Base-by-base conservation (phyloP, 1,140 invertebrate species). In the Heliothis subflexa region DNA sequence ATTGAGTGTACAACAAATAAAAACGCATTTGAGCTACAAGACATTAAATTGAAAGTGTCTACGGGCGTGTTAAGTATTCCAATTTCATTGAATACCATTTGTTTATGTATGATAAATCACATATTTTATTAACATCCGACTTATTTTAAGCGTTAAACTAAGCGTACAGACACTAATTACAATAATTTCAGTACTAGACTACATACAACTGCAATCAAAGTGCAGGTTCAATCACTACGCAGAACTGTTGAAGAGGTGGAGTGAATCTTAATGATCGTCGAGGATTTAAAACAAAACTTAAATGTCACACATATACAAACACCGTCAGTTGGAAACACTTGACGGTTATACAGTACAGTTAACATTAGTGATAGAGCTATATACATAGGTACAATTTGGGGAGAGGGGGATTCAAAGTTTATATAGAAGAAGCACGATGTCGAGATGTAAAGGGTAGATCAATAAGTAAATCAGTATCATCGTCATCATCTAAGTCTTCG, bases 381-480 rank as follows among this genome's bases (percentile, higher is more conserved):
- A 40, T 62, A 62, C 59, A 62, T 40, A 40, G 33, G n/a, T 14
- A 16, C 12, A 64, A 16, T 10, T 45, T 13, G 61, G 61, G 40
- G 18, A 16, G 12, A 11, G 62, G 28, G 12, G 40, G 40, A 16
- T 13, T 66, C 10, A 11, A 47, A 11, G 40, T 66, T 47, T 47
- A 66, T 1, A 73, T 73, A 47, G 71, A 73, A 13, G 52, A 45
- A 9, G 71, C 54, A 5, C 71, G 71, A 14, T 66, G 62, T 1
- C 62, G 62, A 1, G n/a, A 18, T 0, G 18, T 16, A n/a, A 66
- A 66, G 3, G 62, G 62, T 3, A 66, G 62, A 13, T 66, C 47
- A 40, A 66, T 73, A 0, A 73, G 71, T 18, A 59, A 1, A 10
- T 45, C 16, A 5, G 28, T 57, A 47, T 72, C 70, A 13, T 72